Base-by-base conservation (phyloP, 2,113 vertebrate species). In the Trematocara variabile region DNA sequence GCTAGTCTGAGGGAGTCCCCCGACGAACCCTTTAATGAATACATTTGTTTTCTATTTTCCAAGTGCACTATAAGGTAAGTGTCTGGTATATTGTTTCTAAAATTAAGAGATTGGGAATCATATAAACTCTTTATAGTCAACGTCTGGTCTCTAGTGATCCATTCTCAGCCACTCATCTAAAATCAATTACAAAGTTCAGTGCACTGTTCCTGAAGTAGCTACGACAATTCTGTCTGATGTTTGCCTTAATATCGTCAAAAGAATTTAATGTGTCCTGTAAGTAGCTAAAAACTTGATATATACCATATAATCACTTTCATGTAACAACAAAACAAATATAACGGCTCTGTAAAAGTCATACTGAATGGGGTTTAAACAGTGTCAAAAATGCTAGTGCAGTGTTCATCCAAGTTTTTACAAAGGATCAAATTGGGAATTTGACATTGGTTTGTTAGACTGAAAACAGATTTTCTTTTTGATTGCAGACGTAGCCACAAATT, bases 401-500 rank as follows among this genome's bases (percentile, higher is more conserved):
- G 39, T 84, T 48, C 46, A 14, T 68, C 22, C 63, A 91, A 63
- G 34, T 48, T 70, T 28, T 89, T 80, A 85, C 50, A 86, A 48
- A 52, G 52, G 83, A 86, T 93, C 75, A 81, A 77, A 87, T 56
- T 58, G 82, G 55, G 54, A 94, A 87, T 87, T 83, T 92, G 89
- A 90, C 82, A 44, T 85, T 79, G 89, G 83, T 84, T 93, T 65
- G 77, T 84, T 20, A 81, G 81, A 80, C 48, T 73, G 28, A 89
- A 52, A 46, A 81, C 22, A 5, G 22, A 79, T 86, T 79, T 86
- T 88, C 48, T 56, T 25, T 80, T 84, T 84, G 60, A 54, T 77
- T 55, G 70, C 41, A 83, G 22, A 55, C 34, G 56, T 10, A 86
- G 68, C 8, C 33, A 73, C 44, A 81, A 34, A 50, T 30, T 52